Percentiles rank a stretch among this genome's conserved stretches.
phyloP scores from a whole-genome alignment of 2,797 vertebrate genomes.

The Sebastes baramenuke region DNA sequence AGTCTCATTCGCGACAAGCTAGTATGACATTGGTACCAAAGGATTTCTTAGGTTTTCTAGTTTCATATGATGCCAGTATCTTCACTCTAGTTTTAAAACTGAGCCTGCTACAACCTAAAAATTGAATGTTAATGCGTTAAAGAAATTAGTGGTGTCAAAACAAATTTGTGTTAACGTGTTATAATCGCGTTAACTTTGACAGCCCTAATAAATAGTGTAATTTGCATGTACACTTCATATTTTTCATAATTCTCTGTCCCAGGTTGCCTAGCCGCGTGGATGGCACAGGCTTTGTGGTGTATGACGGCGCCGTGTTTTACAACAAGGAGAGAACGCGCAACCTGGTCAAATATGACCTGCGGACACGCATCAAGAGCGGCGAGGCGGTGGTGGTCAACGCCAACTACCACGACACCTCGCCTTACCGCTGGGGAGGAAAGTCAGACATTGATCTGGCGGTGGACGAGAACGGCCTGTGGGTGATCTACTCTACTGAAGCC shows the following conservation, averaged over 20 bases:
- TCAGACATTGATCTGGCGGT: conserved; percentile 94
- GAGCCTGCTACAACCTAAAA: no score
- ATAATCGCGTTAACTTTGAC: no score
- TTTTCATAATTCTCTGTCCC: background rate
- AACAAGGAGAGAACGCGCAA: conserved; percentile 95
- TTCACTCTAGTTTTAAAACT: no score
- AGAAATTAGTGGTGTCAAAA: no score
- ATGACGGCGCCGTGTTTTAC: conserved; percentile 94
- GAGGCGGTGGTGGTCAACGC: conserved; percentile 93
- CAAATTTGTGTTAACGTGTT: no score
- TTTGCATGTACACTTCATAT: background rate
- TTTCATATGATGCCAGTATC: no score
- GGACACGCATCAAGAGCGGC: conserved; percentile 94
- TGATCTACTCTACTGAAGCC: conserved; percentile 93
- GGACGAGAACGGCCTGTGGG: conserved; percentile 95
- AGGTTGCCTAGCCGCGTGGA: conserved; percentile 93
- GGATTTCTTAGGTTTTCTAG: no score
- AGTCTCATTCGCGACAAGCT: no score
- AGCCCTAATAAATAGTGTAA: no score
- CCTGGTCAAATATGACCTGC: conserved; percentile 92
- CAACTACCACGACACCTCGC: conserved; percentile 95
- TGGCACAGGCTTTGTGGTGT: conserved; percentile 94
- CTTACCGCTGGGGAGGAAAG: conserved; percentile 95
- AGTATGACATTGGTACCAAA: no score
- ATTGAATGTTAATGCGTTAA: no score